Evolutionary conservation across 2,113 vertebrate species (phyloP).

Genomic region (Grus americana): DNA sequence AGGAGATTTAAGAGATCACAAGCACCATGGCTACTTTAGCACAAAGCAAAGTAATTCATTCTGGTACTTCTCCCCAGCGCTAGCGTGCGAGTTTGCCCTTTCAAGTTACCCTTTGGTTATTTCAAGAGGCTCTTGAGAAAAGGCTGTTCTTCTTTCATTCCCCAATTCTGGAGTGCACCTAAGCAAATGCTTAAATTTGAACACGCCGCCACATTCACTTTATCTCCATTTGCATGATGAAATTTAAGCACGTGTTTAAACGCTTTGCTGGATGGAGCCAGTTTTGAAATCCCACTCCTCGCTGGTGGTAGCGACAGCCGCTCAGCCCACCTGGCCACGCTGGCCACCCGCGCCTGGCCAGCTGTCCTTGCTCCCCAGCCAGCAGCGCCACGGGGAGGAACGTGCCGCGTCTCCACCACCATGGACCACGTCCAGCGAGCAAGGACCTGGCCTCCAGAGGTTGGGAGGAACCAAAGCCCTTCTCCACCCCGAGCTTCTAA

Average conservation of each 20-base stretch:
- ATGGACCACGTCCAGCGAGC: accelerated
- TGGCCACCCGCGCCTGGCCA: background rate
- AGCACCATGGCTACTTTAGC: slow-evolving; percentile 24
- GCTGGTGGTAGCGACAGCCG: accelerated
- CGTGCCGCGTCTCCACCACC: background rate
- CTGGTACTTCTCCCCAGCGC: slow-evolving; percentile 21
- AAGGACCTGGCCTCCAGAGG: background rate
- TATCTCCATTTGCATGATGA: background rate
- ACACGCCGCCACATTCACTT: background rate
- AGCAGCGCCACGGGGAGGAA: background rate
- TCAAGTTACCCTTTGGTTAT: slow-evolving; percentile 58
- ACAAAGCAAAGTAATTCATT: slow-evolving; percentile 51
- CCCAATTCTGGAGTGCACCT: slow-evolving; percentile 1
- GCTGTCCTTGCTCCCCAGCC: background rate
- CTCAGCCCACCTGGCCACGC: background rate
- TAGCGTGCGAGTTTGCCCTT: background rate
- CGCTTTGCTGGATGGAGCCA: background rate
- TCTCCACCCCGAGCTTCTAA: background rate
- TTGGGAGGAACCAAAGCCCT: background rate
- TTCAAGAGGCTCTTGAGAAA: slow-evolving; percentile 59
- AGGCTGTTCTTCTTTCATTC: background rate
- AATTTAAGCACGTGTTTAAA: background rate
- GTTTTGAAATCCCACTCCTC: background rate
- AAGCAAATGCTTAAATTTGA: background rate
- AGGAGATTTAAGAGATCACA: slow-evolving; percentile 62